Conservation (phyloP, 2,888 invertebrate species). For the Aleiodes alternator region DNA sequence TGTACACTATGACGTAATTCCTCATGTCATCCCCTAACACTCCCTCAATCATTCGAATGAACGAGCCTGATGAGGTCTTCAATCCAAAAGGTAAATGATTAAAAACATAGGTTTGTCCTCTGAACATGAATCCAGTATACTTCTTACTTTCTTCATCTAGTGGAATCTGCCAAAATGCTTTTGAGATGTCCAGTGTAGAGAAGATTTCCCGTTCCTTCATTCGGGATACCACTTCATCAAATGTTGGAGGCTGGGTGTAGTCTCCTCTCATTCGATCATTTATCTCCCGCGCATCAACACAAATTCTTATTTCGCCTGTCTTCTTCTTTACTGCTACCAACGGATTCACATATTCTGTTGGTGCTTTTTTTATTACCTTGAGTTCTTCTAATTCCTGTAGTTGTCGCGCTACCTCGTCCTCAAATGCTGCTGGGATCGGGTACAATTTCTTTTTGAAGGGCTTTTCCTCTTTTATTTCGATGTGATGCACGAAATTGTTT, state of each 20-base stretch:
- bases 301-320: conserved; percentile 33
- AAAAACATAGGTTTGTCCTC: conserved; percentile 42
- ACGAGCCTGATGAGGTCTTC: conserved; percentile 43
- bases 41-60: conserved; percentile 39
- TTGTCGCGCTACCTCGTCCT: conserved; percentile 14
- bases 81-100: conserved; percentile 45
- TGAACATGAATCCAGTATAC: conserved; percentile 44
- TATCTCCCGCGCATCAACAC: conserved; percentile 32
- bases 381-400: conserved; percentile 27
- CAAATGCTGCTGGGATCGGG: conserved; percentile 21
- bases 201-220: conserved; percentile 23
- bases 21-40: conserved; percentile 25
- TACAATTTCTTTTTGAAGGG: conserved; percentile 27
- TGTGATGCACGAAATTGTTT: conserved; percentile 23
- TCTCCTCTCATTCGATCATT: conserved; percentile 37
- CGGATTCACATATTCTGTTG: conserved; percentile 40
- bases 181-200: conserved; percentile 41
- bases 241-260: conserved; percentile 37
- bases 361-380: background rate
- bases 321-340: conserved; percentile 25
- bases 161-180: conserved; percentile 44
- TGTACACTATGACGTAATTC: conserved; percentile 38
- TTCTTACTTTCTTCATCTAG: conserved; percentile 38
- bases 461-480: conserved; percentile 6
- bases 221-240: conserved; percentile 28